Base-by-base conservation (phyloP, 2,888 invertebrate species). In the Drosophila maculinotata region DNA sequence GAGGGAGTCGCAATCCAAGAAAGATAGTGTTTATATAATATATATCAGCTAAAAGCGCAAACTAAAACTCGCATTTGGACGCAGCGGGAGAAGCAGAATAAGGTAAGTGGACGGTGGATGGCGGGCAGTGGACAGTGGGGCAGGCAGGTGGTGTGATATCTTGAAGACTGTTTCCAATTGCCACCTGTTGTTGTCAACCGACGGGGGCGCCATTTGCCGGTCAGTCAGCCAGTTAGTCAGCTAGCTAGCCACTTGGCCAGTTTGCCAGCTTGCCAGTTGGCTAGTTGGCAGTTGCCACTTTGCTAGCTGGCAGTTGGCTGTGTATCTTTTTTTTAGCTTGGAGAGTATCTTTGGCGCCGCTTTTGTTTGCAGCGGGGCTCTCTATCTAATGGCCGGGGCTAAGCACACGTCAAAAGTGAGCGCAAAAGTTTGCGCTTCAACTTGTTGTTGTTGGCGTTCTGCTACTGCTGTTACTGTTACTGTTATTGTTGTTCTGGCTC, bases 321-420 rank as follows among this genome's bases (percentile, higher is more conserved):
- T 35, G 20, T 53, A 41, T 64, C 10, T 53, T 49, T 56, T 33
- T 63, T 36, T 60, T 51, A 33, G 51, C 56, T 45, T 52, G 51
- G 35, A 57, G 67, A 57, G 67, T 62, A 67, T 71, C 67, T 71
- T 67, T 71, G 71, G 72, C 71, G 71, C 71, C 71, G 71, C 67
- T 71, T 20, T 71, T 71, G 71, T 71, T 71, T 71, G 63, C 71
- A 57, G 52, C 69, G 48, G 53, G 60, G 39, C 58, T 62, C 58
- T 62, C 63, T 58, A 56, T 64, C 77, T 80, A 81, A 66, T 72
- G 52, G 62, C 62, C 26, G 60, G 38, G 47, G 71, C 74, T 51
- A 68, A 74, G 79, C 82, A 73, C 76, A 83, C 83, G 84, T 83
- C 80, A 80, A 80, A 83, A 83, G 84, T 83, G 81, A 83, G 80